Base-by-base conservation (phyloP, 53 echinoderm and acorn worm species). In the Paracentrotus lividus region DNA sequence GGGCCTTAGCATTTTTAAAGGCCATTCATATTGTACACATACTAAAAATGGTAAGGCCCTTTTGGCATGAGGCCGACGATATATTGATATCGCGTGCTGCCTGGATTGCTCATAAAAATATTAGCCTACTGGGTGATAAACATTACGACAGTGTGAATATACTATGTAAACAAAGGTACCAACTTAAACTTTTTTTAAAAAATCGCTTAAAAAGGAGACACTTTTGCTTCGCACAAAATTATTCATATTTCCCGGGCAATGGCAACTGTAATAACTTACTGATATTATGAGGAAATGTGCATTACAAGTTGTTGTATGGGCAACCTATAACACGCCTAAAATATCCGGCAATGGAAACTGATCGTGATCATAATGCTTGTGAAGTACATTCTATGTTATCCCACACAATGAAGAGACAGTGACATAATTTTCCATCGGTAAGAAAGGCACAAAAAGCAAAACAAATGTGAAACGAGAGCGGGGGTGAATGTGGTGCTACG, bases 401-500 rank as follows among this genome's bases (percentile, higher is more conserved):
- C n/a, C 81, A 23, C 47, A 47, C 47, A 81, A 27, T 81, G 2
- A 2, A 3, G 47, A 47, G n/a, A 7, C 81, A 27, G 45, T 49
- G 47, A 47, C 81, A 81, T 81, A 24, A 26, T 81, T 81, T 81
- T n/a, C 3, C 4, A 2, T 81, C 81, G n/a, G 47, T 47, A 81
- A 9, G 47, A 81, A 81, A 81, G 26, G n/a, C n/a, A n/a, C 24
- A 40, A 72, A 0, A 38, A 40, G 16, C 4, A 40, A 38, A 72
- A 34, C 23, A 76, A 26, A 45, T 26, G 45, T 47, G 45, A 81
- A 44, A n/a, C 5, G 27, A 81, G 81, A 47, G 47, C 40, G n/a
- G 44, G 81, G 81, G 45, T 81, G 81, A 47, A 81, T 47, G 81
- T 81, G 45, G 81, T 47, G 47, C 47, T 81, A 81, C 81, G 12